Evolutionary conservation across 2,113 vertebrate genomes (phyloP), one percentile per base, ranked within the genome.

Genomic region (Sakesphorus luctuosus): DNA sequence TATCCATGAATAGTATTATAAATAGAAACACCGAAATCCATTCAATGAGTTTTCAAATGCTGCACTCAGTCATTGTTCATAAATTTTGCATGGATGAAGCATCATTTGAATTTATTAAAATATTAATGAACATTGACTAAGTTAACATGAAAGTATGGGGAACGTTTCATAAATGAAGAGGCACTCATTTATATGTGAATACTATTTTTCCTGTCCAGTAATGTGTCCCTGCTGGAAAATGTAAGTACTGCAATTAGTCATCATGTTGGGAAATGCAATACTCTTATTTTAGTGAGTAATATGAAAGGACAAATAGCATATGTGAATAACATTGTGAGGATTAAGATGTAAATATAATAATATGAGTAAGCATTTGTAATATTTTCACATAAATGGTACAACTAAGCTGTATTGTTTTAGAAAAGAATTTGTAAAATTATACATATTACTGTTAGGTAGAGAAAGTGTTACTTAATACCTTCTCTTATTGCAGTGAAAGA

Each of bases 81-180:
- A 46, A 93, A 95, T 96, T 89, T 96, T 94, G 73, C 92, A 81
- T 84, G 73, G 65, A 49, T 82, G 49, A 78, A 83, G 40, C 90
- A 21, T 94, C 19, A 89, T 96, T 91, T 93, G 74, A 84, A 82
- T 85, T 68, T 91, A 72, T 89, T 95, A 53, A 94, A 96, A 93
- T 87, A 95, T 95, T 95, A 82, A 94, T 93, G 92, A 93, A 56
- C 87, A 75, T 89, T 91, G 84, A 81, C 56, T 68, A 93, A 87
- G 66, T 91, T 96, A 94, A 79, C 66, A 38, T 68, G 58, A 40
- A 95, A 91, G 31, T 65, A 58, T 38, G 74, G 26, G 7, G 49
- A 87, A 38, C 0, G 1, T 91, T 79, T 95, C 62, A 62, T 53
- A 91, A 87, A 89, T 91, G 87, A 94, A 89, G 81, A 82, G 52